phyloP scores from a whole-genome alignment of 2,888 invertebrate genomes.

The Tenthredo notha region DNA sequence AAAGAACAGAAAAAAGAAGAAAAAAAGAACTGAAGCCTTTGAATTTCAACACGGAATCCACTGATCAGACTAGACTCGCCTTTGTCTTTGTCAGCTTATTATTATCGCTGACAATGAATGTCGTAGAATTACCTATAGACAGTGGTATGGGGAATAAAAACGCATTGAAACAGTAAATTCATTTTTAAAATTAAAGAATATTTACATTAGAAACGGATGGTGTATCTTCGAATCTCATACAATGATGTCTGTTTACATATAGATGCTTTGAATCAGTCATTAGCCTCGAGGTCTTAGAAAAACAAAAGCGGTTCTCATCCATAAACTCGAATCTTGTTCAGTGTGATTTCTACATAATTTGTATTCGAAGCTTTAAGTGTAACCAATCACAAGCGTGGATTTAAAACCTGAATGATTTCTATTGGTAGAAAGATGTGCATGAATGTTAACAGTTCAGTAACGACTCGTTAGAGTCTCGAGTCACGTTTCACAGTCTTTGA shows the following conservation, averaged over 20 bases:
- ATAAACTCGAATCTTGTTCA: not conserved
- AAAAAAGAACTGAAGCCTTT: not conserved
- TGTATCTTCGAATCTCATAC: not conserved
- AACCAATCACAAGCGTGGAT: not conserved
- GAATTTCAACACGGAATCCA: not conserved
- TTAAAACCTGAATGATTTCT: not conserved
- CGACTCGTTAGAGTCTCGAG: not conserved
- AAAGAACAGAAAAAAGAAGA: not conserved
- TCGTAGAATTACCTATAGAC: not conserved
- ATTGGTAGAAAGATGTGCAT: not conserved
- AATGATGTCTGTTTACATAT: not conserved
- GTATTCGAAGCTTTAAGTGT: not conserved
- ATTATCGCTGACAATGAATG: not conserved
- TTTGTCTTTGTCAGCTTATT: conserved; percentile 4
- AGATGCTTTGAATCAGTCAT: not conserved
- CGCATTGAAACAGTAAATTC: not conserved
- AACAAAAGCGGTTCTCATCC: conserved; percentile 3
- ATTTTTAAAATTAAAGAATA: not conserved
- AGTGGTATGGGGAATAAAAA: not conserved
- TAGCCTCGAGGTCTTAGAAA: not conserved
- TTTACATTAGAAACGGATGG: not conserved
- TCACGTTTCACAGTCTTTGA: not conserved
- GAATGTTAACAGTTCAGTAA: not conserved
- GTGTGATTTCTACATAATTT: not conserved
- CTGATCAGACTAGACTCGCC: not conserved